These are phyloP conservation scores for Hippoglossus hippoglossus DNA, from an alignment of 2,797 vertebrate genomes.

Conservation along the genomic window DNA sequence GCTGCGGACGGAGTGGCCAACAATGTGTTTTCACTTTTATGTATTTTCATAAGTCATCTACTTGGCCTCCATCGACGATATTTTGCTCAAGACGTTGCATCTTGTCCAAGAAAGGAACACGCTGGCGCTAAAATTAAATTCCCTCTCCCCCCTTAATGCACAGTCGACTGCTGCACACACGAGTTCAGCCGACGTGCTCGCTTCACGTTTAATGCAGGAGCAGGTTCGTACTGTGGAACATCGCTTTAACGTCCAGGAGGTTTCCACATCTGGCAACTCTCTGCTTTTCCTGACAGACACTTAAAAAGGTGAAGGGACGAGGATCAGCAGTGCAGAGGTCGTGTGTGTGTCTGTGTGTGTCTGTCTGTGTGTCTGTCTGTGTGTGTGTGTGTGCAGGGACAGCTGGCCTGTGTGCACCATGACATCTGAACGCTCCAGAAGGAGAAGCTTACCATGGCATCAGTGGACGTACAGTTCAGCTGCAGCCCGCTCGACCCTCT, in stretches of 20 bases:
- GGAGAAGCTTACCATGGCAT: not conserved
- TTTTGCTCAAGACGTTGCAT: constrained; percentile 70
- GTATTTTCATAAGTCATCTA: constrained; percentile 80
- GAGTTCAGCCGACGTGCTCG: constrained; percentile 20
- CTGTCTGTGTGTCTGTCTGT: constrained; percentile 9
- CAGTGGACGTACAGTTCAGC: not conserved
- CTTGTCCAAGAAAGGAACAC: constrained; percentile 48
- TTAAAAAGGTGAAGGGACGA: not conserved
- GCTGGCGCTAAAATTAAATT: constrained; percentile 60
- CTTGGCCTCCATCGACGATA: constrained; percentile 66
- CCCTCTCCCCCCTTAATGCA: constrained; percentile 1
- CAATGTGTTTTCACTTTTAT: constrained; percentile 82
- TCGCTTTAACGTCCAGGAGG: constrained; percentile 42
- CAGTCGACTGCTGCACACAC: not conserved
- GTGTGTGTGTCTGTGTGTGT: constrained; percentile 1
- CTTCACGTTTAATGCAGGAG: constrained; percentile 29
- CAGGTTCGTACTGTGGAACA: constrained; percentile 51
- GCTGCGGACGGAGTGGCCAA: constrained; percentile 67
- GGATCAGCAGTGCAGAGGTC: not conserved
- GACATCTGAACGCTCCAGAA: not conserved
- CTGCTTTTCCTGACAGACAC: constrained; percentile 3
- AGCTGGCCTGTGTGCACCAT: not conserved
- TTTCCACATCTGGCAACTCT: constrained; percentile 64
- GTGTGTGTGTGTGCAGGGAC: constrained; percentile 11
- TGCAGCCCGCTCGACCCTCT: not conserved